Percentiles rank a stretch among this genome's conserved stretches.
These are phyloP conservation scores for Monopis laevigella DNA, from an alignment of 2,888 invertebrate genomes.

Conservation along the genomic window DNA sequence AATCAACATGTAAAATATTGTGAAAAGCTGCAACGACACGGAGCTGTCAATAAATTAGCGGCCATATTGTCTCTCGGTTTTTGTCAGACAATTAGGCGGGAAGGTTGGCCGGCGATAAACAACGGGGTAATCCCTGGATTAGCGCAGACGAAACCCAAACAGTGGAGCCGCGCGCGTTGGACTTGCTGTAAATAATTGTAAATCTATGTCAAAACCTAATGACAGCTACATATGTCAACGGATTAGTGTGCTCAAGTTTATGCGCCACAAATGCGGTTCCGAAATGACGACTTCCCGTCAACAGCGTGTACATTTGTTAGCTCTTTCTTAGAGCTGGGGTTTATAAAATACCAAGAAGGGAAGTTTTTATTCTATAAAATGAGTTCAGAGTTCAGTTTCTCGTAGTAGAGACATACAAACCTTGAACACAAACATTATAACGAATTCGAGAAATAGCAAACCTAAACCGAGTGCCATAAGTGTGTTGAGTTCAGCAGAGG, in stretches of 20 bases:
- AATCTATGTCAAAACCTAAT: slow-evolving; percentile 65
- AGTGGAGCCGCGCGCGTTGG: slow-evolving; percentile 32
- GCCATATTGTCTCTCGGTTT: slow-evolving; percentile 53
- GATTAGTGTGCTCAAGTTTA: slow-evolving; percentile 31
- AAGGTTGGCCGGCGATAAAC: slow-evolving; percentile 52
- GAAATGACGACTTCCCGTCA: slow-evolving; percentile 40
- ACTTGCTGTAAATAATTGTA: slow-evolving; percentile 64
- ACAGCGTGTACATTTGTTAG: too few relatives aligned
- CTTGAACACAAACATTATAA: too few relatives aligned
- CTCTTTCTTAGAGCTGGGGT: too few relatives aligned
- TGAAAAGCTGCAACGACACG: slow-evolving; percentile 41
- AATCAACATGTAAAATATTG: slow-evolving; percentile 33
- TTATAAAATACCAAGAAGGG: too few relatives aligned
- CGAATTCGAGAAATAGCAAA: too few relatives aligned
- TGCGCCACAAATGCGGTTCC: slow-evolving; percentile 16
- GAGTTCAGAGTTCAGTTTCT: too few relatives aligned
- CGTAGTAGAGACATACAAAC: too few relatives aligned
- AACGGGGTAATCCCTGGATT: slow-evolving; percentile 56
- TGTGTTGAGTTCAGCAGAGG: too few relatives aligned
- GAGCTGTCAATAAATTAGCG: slow-evolving; percentile 45
- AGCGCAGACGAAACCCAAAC: slow-evolving; percentile 49
- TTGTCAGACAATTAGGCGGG: slow-evolving; percentile 51
- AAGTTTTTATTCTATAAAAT: too few relatives aligned
- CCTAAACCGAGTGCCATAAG: too few relatives aligned
- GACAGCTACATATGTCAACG: slow-evolving; percentile 62